Evolutionary conservation across 2,113 vertebrate genomes (phyloP).

Genomic region (Paedocypris sp.): DNA sequence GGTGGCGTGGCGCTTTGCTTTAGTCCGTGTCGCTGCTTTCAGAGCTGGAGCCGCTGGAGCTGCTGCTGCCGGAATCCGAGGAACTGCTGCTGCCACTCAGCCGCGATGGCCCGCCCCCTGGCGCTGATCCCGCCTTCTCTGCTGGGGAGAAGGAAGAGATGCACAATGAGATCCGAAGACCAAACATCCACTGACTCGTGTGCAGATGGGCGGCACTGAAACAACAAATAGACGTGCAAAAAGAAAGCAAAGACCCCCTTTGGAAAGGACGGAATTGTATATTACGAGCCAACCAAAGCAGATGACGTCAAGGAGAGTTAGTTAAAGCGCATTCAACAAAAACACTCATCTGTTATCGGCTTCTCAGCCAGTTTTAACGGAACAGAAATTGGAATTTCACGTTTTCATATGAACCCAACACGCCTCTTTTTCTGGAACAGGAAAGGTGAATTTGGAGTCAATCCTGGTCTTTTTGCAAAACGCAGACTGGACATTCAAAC

Average conservation of each 20-base stretch:
- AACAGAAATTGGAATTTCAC: no score
- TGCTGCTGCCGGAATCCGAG: slow-evolving; percentile 83
- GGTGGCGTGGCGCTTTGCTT: slow-evolving; percentile 27
- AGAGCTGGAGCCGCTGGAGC: slow-evolving; percentile 88
- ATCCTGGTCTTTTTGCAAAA: no score
- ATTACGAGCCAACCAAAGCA: slow-evolving; percentile 17
- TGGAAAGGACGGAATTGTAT: slow-evolving; percentile 19
- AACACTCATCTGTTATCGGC: not conserved
- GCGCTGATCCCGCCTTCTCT: slow-evolving; percentile 70
- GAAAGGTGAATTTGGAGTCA: no score
- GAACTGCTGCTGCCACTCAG: slow-evolving; percentile 83
- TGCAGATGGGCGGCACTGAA: not conserved
- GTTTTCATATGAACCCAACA: no score
- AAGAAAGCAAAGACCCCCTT: slow-evolving; percentile 33
- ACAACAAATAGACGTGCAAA: slow-evolving; percentile 34
- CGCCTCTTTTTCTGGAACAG: no score
- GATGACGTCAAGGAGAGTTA: slow-evolving; percentile 13
- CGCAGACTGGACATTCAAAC: no score
- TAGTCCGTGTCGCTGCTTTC: slow-evolving; percentile 82
- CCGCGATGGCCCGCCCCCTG: slow-evolving; percentile 75
- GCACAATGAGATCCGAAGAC: not conserved
- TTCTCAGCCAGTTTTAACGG: not conserved
- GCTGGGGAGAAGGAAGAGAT: slow-evolving; percentile 26
- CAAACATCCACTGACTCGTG: not conserved
- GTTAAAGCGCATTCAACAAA: slow-evolving; percentile 2